phyloP scores from a whole-genome alignment of 1,140 invertebrate species.

The Alviniconcha marisindica region DNA sequence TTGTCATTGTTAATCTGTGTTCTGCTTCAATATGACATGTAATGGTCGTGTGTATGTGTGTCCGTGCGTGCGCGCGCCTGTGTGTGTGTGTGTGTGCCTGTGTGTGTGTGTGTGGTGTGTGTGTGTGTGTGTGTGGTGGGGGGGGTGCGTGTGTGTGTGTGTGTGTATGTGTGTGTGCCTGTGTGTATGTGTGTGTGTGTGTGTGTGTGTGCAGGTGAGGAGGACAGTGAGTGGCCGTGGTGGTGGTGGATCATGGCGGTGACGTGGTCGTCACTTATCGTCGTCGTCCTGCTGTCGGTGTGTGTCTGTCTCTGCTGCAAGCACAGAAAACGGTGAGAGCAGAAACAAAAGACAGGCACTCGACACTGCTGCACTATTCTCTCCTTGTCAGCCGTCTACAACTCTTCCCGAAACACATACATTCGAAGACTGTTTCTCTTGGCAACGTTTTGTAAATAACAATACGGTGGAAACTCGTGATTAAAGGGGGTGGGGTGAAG shows the following conservation, averaged over 20 bases:
- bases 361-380: too few species aligned
- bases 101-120: neutral
- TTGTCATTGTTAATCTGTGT: too few species aligned
- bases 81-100: too few species aligned
- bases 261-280: neutral
- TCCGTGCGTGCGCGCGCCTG: too few species aligned
- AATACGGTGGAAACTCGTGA: too few species aligned
- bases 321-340: neutral
- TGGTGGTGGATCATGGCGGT: neutral
- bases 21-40: too few species aligned
- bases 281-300: neutral
- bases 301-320: neutral
- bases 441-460: too few species aligned
- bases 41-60: too few species aligned
- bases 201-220: conserved; percentile 6
- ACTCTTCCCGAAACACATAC: too few species aligned
- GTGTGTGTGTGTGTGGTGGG: neutral
- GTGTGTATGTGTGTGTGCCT: neutral
- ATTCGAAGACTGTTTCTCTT: too few species aligned
- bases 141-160: neutral
- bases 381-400: too few species aligned
- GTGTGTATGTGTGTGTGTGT: neutral
- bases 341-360: neutral
- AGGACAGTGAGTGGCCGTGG: neutral
- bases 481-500: too few species aligned